phyloP scores from a whole-genome alignment of 1,140 invertebrate species.

The Zophobas atratus region DNA sequence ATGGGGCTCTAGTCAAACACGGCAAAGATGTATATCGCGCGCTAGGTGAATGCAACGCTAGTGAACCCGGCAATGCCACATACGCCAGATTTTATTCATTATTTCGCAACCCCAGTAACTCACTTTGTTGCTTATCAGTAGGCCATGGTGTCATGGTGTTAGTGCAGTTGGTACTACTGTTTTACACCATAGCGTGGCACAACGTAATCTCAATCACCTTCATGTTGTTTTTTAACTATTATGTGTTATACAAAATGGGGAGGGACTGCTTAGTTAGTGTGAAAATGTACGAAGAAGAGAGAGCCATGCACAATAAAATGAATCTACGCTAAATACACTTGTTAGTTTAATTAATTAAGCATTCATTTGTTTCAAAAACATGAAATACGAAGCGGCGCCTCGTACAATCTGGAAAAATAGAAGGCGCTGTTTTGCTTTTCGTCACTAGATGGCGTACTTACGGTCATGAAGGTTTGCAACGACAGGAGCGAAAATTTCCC shows the following conservation, averaged over 20 bases:
- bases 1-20: constrained; percentile 86
- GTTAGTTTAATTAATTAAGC: constrained; percentile 17
- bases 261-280: constrained; percentile 89
- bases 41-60: constrained; percentile 80
- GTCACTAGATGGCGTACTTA: constrained; percentile 54
- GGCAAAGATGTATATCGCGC: constrained; percentile 86
- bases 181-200: constrained; percentile 90
- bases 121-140: constrained; percentile 78
- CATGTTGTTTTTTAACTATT: constrained; percentile 91
- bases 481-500: constrained; percentile 70
- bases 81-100: constrained; percentile 88
- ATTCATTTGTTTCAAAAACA: constrained; percentile 46
- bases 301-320: constrained; percentile 73
- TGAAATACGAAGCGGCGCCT: constrained; percentile 48
- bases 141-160: constrained; percentile 83
- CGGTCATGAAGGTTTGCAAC: constrained; percentile 68
- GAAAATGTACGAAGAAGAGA: constrained; percentile 85
- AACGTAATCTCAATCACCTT: constrained; percentile 89
- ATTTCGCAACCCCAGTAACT: constrained; percentile 84
- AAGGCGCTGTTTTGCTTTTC: neutral
- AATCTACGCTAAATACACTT: constrained; percentile 35
- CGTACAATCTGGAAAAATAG: constrained; percentile 45
- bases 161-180: constrained; percentile 83
- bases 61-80: constrained; percentile 86
- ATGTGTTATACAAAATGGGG: constrained; percentile 90